Evolutionary conservation across 2,113 vertebrate genomes (phyloP), one percentile per base, ranked within the genome.

Genomic region (Toxotes chatareus): DNA sequence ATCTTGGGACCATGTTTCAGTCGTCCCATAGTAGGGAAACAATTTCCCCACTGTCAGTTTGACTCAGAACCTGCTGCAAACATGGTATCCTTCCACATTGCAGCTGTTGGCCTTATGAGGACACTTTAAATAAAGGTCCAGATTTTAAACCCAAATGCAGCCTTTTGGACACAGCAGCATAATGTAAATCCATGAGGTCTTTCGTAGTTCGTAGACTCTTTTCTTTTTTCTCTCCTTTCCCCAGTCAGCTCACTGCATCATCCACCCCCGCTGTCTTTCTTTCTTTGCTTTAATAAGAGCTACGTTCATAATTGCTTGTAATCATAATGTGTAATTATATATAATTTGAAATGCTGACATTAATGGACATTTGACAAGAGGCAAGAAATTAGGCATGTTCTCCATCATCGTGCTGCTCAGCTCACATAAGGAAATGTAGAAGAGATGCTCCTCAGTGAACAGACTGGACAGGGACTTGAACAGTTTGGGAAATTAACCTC

Each of bases 301-400:
- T 19, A 16, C 40, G 2, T 10, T 42, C 21, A 46, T 78, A 62
- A 62, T 59, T 2, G 55, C 60, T 21, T 9, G 2, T 75, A 53
- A 76, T 79, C 65, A 67, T 31, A 56, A 13, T 61, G 32, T 16
- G 38, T 66, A 55, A 75, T 71, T 61, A 5, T 63, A n/a, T 69
- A 17, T 74, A 11, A 85, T 79, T 84, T 57, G 23, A 57, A 73
- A 70, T 75, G 40, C 53, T 56, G 63, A 40, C 62, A 77, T 59
- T 36, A 44, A 38, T 62, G 31, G 46, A 42, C 23, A 27, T 68
- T 71, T 63, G 68, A 59, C 49, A 49, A 51, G 16, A 64, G 51
- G 31, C 38, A 7, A 76, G 23, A 64, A 40, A 70, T 57, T 2
- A 47, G 13, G 3, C 32, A 27, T 51, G 16, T 21, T 27, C 21